phyloP scores from a whole-genome alignment of 2,113 vertebrate genomes.

The Sarotherodon lohbergeri region DNA sequence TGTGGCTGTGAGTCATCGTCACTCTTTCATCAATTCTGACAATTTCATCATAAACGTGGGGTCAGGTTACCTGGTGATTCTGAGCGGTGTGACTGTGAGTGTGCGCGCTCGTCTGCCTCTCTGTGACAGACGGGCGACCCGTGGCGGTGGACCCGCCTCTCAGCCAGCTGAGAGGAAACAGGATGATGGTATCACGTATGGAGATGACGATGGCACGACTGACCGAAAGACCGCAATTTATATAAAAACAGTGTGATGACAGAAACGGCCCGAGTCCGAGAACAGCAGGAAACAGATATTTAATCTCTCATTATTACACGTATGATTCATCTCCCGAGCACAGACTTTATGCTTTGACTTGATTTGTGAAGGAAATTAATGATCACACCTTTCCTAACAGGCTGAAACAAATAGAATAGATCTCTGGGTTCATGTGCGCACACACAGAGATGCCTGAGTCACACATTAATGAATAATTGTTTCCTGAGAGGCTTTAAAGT shows the following conservation, averaged over 20 bases:
- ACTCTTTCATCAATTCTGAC: neutral
- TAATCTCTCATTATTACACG: neutral
- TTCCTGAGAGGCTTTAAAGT: constrained; percentile 14
- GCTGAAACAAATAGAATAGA: neutral
- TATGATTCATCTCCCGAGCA: neutral
- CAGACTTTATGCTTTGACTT: neutral
- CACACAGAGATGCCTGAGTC: constrained; percentile 17
- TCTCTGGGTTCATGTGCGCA: neutral
- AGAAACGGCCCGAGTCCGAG: neutral
- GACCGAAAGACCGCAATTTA: neutral
- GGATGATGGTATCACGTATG: neutral
- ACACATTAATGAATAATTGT: constrained; percentile 23
- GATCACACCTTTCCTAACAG: neutral
- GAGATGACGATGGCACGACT: neutral
- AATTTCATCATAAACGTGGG: rapidly evolving
- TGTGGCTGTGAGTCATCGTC: neutral
- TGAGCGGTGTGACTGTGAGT: neutral
- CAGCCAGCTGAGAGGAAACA: neutral
- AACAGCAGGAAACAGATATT: neutral
- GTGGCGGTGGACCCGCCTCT: neutral
- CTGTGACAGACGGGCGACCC: neutral
- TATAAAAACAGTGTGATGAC: neutral
- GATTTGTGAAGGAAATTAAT: neutral
- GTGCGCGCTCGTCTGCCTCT: neutral
- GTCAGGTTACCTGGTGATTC: neutral